These are phyloP conservation scores for Stictonetta naevosa DNA, from an alignment of 2,113 vertebrate species.

Conservation along the genomic window DNA sequence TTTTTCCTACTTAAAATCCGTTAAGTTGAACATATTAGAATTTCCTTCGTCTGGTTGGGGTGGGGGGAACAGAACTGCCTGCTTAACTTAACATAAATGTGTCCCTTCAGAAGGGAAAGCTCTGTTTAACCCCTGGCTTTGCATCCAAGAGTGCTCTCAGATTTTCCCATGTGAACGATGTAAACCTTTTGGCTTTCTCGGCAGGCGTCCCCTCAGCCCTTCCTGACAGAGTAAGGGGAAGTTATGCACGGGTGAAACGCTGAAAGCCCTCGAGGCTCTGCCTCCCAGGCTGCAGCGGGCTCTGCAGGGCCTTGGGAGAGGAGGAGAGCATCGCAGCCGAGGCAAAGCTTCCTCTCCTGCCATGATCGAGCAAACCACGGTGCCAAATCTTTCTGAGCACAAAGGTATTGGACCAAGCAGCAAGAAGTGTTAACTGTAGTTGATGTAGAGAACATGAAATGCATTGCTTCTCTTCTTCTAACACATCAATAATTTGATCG, in stretches of 20 bases:
- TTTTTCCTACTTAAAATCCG: neutral
- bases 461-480: neutral
- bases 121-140: neutral
- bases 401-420: neutral
- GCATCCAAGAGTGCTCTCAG: neutral
- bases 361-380: neutral
- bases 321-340: neutral
- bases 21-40: neutral
- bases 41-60: neutral
- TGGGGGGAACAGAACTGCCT: neutral
- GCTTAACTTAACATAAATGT: neutral
- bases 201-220: neutral
- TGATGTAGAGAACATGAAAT: neutral
- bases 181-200: neutral
- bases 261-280: neutral
- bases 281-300: rapidly evolving
- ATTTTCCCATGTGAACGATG: neutral
- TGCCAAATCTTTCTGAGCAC: neutral
- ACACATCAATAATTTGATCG: neutral
- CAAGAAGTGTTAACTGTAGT: neutral
- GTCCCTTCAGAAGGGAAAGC: neutral
- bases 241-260: neutral
- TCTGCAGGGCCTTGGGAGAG: neutral
- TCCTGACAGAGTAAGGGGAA: neutral
- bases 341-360: neutral